Base-by-base conservation (phyloP, 2,888 invertebrate genomes). In the Silvanus unidentatus region DNA sequence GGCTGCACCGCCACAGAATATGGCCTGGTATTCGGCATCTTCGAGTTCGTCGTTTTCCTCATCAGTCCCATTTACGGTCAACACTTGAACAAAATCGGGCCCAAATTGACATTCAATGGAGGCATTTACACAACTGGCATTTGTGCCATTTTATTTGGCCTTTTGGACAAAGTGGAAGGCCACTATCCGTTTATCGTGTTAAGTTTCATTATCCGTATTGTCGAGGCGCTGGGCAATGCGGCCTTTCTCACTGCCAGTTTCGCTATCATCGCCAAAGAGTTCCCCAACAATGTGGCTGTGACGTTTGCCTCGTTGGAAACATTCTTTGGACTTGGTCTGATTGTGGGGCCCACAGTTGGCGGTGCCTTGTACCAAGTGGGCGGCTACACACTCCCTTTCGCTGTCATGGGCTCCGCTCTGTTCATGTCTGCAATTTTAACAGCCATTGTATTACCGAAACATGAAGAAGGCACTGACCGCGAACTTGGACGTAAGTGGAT, bases 271-370 rank as follows among this genome's bases (percentile, higher is more conserved):
- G 90, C 91, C 36, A 85, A 85, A 67, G 89, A 90, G 71, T 93
- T 93, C 71, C 89, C 91, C 0, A 78, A 91, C 50, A 86, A 86
- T 62, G 84, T 91, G 0, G 88, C 88, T 0, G 86, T 85, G 4
- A 89, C 89, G 60, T 92, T 92, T 74, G 88, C 88, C 1, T 86
- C 86, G 0, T 68, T 90, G 36, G 90, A 91, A 71, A 89, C 93
- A 1, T 92, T 89, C 69, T 92, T 91, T 65, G 94, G 94, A 0
- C 78, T 81, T 59, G 95, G 81, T 1, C 77, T 94, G 45, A 93
- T 94, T 46, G 88, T 90, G 1, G 95, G 95, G 0, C 95, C 95
- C 0, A 89, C 89, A 0, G 78, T 95, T 8, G 95, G 95, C 1
- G 93, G 93, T 1, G 84, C 86, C 1, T 75, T 95, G 0, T 95